phyloP scores from a whole-genome alignment of 2,113 vertebrate genomes.

The Genyomyrus donnyi region DNA sequence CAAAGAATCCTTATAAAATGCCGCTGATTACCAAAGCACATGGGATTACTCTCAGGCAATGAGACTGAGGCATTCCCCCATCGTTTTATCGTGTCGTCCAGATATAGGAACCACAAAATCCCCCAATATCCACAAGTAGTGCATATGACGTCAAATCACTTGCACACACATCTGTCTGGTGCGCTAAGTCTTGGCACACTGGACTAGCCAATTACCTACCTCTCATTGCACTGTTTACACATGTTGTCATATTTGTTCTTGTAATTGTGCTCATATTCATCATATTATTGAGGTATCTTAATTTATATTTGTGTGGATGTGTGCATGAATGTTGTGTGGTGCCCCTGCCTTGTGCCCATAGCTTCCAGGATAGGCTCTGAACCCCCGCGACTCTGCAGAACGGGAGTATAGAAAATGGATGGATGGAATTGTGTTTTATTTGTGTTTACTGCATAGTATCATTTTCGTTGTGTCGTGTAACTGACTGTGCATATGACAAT shows the following conservation, averaged over 20 bases:
- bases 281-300: neutral
- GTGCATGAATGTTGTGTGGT: neutral
- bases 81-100: neutral
- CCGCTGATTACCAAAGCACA: neutral
- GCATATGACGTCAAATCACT: neutral
- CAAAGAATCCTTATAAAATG: neutral
- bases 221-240: neutral
- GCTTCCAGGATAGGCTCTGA: neutral
- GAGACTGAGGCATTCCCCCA: neutral
- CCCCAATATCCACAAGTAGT: neutral
- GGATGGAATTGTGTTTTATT: neutral
- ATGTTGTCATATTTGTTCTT: neutral
- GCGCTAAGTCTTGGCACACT: neutral
- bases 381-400: neutral
- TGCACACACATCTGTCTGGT: neutral
- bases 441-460: neutral
- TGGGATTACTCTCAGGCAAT: neutral
- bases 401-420: neutral
- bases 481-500: neutral
- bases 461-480: neutral
- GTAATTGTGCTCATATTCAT: neutral
- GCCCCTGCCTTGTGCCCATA: too few species aligned
- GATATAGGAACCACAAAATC: neutral
- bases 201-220: neutral
- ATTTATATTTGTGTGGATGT: neutral